Evolutionary conservation across 2,113 vertebrate species (phyloP).

Genomic region (Ascaphus truei): DNA sequence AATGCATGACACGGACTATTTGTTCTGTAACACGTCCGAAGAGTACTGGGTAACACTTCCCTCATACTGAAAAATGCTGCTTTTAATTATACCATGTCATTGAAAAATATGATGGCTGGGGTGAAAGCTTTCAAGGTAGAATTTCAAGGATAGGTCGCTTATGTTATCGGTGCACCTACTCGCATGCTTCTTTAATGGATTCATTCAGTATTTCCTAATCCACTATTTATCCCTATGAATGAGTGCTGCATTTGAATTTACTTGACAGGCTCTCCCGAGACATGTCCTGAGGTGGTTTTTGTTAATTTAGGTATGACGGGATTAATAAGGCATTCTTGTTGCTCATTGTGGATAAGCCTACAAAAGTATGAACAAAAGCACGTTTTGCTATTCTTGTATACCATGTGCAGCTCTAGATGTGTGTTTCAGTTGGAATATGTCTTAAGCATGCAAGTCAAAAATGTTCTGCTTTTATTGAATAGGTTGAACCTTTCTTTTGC

Average conservation of each 20-base stretch:
- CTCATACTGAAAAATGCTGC: background rate
- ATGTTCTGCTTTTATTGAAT: too few relatives aligned
- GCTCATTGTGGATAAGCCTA: background rate
- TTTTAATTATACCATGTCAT: background rate
- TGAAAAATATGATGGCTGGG: too few relatives aligned
- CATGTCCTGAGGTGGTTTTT: background rate
- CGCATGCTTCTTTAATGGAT: background rate
- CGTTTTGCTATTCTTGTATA: too few relatives aligned
- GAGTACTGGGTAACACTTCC: background rate
- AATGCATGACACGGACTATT: too few relatives aligned
- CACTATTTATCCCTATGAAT: background rate
- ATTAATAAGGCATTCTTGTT: background rate
- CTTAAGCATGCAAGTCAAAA: too few relatives aligned
- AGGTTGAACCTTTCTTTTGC: background rate
- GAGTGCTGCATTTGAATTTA: too few relatives aligned
- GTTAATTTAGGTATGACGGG: background rate
- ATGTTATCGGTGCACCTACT: background rate
- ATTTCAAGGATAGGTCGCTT: background rate
- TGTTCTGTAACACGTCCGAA: too few relatives aligned
- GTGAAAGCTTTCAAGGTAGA: background rate
- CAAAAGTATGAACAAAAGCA: background rate
- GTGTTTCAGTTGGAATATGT: too few relatives aligned
- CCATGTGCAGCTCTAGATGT: too few relatives aligned
- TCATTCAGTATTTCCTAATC: background rate
- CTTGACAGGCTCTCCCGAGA: background rate